Conservation (phyloP, 2,113 vertebrate species). For the Polyodon spathula region DNA sequence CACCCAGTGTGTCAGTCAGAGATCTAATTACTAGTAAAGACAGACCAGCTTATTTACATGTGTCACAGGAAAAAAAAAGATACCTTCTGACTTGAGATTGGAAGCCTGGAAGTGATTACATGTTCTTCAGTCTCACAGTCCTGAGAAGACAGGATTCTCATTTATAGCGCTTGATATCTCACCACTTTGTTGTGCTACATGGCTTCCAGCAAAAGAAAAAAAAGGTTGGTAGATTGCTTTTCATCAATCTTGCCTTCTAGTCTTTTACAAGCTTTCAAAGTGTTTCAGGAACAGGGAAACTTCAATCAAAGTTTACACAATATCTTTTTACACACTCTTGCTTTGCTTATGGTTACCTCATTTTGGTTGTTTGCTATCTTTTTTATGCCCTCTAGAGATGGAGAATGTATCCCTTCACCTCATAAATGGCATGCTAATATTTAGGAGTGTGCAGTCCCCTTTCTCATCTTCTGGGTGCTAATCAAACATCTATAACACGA, state of each 20-base stretch:
- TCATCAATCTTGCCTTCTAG: neutral
- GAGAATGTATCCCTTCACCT: no score
- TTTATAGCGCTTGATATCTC: constrained; percentile 1
- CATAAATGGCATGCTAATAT: no score
- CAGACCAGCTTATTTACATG: neutral
- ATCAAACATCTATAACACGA: no score
- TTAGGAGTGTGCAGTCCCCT: no score
- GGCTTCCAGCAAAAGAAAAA: constrained; percentile 1
- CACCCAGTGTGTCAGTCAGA: neutral
- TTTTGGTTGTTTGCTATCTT: neutral
- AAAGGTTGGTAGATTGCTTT: neutral
- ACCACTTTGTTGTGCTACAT: constrained; percentile 2
- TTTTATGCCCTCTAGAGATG: neutral
- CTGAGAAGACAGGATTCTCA: neutral
- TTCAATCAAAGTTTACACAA: constrained; percentile 1
- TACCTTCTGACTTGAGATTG: neutral
- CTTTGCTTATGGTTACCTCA: neutral
- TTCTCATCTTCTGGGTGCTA: no score
- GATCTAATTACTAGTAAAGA: constrained; percentile 1
- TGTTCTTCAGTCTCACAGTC: neutral
- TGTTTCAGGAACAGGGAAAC: neutral
- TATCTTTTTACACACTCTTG: neutral
- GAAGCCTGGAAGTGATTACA: constrained; percentile 1
- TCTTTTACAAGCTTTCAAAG: neutral
- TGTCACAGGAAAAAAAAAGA: neutral